phyloP scores from a whole-genome alignment of 1,140 invertebrate genomes.

The Drosophila lacteicornis region DNA sequence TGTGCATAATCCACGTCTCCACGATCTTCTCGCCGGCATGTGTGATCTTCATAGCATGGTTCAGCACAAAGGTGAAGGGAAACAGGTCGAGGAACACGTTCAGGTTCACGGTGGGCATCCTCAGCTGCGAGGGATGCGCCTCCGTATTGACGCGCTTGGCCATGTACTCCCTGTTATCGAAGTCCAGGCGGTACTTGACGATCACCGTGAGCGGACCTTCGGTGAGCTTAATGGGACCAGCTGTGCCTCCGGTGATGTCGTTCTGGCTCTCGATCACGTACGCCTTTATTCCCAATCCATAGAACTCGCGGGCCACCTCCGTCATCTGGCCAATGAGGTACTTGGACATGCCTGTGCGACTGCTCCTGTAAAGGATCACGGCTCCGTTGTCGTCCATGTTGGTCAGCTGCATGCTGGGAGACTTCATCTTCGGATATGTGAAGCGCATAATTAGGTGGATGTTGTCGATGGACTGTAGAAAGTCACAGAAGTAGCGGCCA shows the following conservation, averaged over 20 bases:
- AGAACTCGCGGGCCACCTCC: constrained; percentile 92
- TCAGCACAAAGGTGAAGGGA: constrained; percentile 87
- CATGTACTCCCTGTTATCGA: constrained; percentile 92
- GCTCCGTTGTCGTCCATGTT: constrained; percentile 91
- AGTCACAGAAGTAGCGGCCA: constrained; percentile 94
- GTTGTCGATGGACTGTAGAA: constrained; percentile 95
- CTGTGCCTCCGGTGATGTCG: constrained; percentile 81
- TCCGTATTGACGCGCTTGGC: constrained; percentile 85
- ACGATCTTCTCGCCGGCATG: constrained; percentile 89
- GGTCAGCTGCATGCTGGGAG: constrained; percentile 94
- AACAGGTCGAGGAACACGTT: constrained; percentile 90
- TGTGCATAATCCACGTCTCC: constrained; percentile 89
- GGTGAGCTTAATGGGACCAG: constrained; percentile 77
- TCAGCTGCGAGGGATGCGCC: constrained; percentile 85
- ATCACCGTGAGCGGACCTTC: constrained; percentile 87
- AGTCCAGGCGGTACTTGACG: constrained; percentile 91
- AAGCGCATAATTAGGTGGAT: constrained; percentile 95
- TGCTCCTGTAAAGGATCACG: constrained; percentile 92
- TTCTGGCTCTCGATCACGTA: constrained; percentile 88
- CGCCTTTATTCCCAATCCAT: constrained; percentile 90
- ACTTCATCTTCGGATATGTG: constrained; percentile 95
- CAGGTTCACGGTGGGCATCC: constrained; percentile 88
- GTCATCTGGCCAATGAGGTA: constrained; percentile 94
- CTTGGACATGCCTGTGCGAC: constrained; percentile 91
- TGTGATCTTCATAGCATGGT: constrained; percentile 79